A percentile compares a stretch with the other conserved stretches of the same genome.
phyloP scores from a whole-genome alignment of 2,888 invertebrate genomes.

The Ypsolopha sequella region DNA sequence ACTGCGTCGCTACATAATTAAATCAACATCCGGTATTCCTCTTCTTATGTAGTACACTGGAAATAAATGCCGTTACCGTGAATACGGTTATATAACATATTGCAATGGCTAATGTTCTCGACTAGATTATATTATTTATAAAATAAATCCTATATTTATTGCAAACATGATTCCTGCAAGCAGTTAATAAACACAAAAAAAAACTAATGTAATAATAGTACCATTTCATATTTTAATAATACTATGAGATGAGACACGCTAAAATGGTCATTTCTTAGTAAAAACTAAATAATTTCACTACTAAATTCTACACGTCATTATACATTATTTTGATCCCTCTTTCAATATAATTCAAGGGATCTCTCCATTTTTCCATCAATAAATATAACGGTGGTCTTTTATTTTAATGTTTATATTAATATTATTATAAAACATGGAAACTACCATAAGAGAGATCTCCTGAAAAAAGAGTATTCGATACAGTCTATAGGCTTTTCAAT shows the following conservation, averaged over 20 bases:
- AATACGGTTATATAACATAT: constrained; percentile 38
- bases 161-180: constrained; percentile 16
- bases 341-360: neutral
- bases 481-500: too few relatives aligned
- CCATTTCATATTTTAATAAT: neutral
- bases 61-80: constrained; percentile 3
- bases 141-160: constrained; percentile 40
- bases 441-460: too few relatives aligned
- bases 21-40: too few relatives aligned
- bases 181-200: constrained; percentile 10
- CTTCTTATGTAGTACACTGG: too few relatives aligned
- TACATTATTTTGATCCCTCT: neutral
- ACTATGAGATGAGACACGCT: neutral
- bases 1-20: too few relatives aligned
- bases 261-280: neutral
- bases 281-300: neutral
- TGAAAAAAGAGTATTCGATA: too few relatives aligned
- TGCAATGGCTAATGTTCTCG: constrained; percentile 68
- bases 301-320: neutral
- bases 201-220: neutral
- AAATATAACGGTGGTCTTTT: too few relatives aligned
- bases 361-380: neutral
- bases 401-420: too few relatives aligned
- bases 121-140: constrained; percentile 49
- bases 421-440: too few relatives aligned